Evolutionary conservation across 2,113 vertebrate species (phyloP), one percentile per base, ranked within the genome.

Genomic region (Antechinus stuartii): DNA sequence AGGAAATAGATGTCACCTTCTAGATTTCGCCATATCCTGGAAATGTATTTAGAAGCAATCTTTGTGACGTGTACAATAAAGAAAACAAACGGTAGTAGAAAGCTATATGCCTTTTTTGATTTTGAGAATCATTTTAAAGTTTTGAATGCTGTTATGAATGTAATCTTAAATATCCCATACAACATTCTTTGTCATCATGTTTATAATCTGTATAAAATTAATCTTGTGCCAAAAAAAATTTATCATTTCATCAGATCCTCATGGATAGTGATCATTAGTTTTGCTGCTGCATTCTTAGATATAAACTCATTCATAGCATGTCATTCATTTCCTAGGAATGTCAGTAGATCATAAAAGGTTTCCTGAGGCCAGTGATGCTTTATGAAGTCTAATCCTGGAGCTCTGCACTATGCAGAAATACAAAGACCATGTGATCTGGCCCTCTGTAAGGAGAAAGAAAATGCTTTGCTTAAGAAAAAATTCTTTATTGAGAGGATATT

Each of bases 51-150:
- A 90, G 14, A 50, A 90, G 90, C 7, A 61, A 76, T 8, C 26
- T 57, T 94, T 93, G 23, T 91, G 50, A 22, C 9, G 35, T 56
- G 10, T 53, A 94, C 16, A 46, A 53, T 91, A 54, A 95, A 96
- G 52, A 93, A 95, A 95, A 90, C 0, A 90, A 24, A 95, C 94
- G 95, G 35, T 52, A 95, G 54, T 92, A 95, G 61, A 93, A 96
- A 27, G 54, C 12, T 30, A 49, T 2, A 3, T 54, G 91, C 52
- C 54, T 35, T 30, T 95, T 57, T 84, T 42, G 19, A 22, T 42
- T 84, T 84, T 90, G 7, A 8, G 42, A 14, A 92, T 90, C 24
- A 76, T n/a, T 47, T 50, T 46, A 0, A 0, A 35, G 7, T 91
- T 89, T 89, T 94, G 93, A 84, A 90, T 0, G 90, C 54, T 91